A percentile compares a stretch with the other conserved stretches of the same genome.
phyloP scores from a whole-genome alignment of 2,797 vertebrate genomes.

The Smutsia gigantea region DNA sequence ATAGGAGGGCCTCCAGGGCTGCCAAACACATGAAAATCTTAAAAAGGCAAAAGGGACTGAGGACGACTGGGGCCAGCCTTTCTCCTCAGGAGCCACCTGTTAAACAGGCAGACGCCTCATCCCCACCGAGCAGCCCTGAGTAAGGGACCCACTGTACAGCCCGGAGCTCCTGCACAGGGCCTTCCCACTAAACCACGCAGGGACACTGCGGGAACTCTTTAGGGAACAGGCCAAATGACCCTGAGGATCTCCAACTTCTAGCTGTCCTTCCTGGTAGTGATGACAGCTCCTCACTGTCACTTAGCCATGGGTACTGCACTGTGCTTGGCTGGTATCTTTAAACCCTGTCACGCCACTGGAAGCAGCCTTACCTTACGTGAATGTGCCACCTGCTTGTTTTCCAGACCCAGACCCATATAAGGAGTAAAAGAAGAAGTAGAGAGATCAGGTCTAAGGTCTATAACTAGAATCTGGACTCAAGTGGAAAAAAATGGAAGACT shows the following conservation, averaged over 20 bases:
- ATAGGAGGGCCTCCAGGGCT: constrained; percentile 48
- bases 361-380: background rate
- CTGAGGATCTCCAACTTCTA: background rate
- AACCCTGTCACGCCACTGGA: background rate
- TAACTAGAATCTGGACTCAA: background rate
- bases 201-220: background rate
- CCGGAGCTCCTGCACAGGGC: background rate
- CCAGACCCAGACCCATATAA: background rate
- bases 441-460: background rate
- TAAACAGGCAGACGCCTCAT: background rate
- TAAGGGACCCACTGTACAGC: background rate
- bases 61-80: background rate
- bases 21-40: constrained; percentile 44
- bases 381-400: background rate
- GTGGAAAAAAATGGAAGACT: background rate
- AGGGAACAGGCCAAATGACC: background rate
- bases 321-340: background rate
- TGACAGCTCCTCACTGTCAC: background rate
- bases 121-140: background rate
- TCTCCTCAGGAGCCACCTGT: background rate
- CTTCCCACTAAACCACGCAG: background rate
- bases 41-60: constrained; percentile 11
- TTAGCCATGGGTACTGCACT: background rate
- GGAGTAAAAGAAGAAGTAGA: background rate
- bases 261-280: background rate